Percentiles rank a stretch among this genome's conserved stretches.
Evolutionary conservation across 64 coral and sea anemone species (phyloP).

Genomic region (Acropora tenuis): DNA sequence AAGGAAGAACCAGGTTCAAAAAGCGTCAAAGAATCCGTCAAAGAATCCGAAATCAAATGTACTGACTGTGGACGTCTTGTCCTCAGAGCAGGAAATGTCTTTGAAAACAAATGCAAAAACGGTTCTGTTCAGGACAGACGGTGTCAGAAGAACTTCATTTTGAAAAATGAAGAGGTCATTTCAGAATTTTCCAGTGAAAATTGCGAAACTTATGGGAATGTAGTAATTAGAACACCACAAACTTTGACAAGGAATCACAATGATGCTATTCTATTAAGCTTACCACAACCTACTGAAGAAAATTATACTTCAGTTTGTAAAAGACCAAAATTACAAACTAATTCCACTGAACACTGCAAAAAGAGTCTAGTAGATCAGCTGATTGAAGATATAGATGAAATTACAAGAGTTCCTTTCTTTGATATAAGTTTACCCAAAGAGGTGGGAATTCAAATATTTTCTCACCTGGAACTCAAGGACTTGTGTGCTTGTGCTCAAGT

Average conservation of each 20-base stretch:
- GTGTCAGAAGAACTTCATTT: background rate
- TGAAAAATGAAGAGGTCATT: background rate
- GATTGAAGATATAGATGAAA: conserved; percentile 93
- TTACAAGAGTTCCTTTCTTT: conserved; percentile 91
- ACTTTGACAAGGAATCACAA: background rate
- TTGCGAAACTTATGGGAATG: background rate
- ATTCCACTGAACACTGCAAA: background rate
- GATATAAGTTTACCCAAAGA: conserved; percentile 88
- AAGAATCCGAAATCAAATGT: background rate
- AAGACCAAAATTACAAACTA: background rate
- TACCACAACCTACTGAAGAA: conserved; percentile 39
- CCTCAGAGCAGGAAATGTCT: background rate
- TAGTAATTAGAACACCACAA: background rate
- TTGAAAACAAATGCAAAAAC: background rate
- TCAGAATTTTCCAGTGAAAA: background rate
- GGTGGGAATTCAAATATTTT: conserved; percentile 87
- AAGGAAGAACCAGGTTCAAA: background rate
- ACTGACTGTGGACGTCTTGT: background rate
- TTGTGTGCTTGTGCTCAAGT: conserved; percentile 87
- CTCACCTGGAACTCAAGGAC: conserved; percentile 60
- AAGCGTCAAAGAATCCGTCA: background rate
- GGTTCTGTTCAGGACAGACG: background rate
- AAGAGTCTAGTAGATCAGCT: conserved; percentile 83
- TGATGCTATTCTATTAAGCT: conserved; percentile 39
- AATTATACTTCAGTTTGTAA: background rate